Base-by-base conservation (phyloP, 2,797 vertebrate species). In the Sebastes baramenuke region DNA sequence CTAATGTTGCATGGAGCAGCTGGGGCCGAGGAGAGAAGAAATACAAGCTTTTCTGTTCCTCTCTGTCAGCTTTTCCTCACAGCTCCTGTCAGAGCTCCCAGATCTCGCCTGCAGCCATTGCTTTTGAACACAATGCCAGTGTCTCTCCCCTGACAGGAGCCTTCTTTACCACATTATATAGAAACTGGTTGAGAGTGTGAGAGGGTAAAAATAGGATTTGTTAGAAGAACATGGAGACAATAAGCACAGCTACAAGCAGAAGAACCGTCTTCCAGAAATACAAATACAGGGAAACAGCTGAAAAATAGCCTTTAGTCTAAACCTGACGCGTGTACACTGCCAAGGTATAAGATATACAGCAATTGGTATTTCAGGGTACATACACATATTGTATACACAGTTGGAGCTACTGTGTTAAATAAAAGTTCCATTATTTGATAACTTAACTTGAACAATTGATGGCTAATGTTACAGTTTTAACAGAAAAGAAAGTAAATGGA, bases 41-140 rank as follows among this genome's bases (percentile, higher is more conserved):
- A 73, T 30, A 59, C 78, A 72, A 36, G 54, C 59, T 71, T 60
- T 67, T 68, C 46, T 70, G 49, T 77, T 77, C 62, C 71, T 70
- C 55, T 82, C 79, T 55, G 58, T 72, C 77, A 74, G 72, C 61
- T 56, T 68, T 54, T 79, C 22, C 74, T 75, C 70, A 34, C 72
- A 54, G 87, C 59, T 80, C 64, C 59, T 65, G 65, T 79, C 78
- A 56, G 76, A 79, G 64, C 59, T 75, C 64, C 71, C 68, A 79
- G 75, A 87, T 82, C 60, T 61, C 46, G 24, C 76, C 89, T 69
- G 80, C 66, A 87, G 85, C 72, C 4, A 27, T 59, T 71, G 38
- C 65, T 77, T 87, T 80, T 73, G 24, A 82, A 81, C 60, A 82
- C 71, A 52, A 65, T 74, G 65, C 73, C 74, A 67, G n/a, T 56